Conservation (phyloP, 2,113 vertebrate genomes). For the Rousettus leschenaultii region DNA sequence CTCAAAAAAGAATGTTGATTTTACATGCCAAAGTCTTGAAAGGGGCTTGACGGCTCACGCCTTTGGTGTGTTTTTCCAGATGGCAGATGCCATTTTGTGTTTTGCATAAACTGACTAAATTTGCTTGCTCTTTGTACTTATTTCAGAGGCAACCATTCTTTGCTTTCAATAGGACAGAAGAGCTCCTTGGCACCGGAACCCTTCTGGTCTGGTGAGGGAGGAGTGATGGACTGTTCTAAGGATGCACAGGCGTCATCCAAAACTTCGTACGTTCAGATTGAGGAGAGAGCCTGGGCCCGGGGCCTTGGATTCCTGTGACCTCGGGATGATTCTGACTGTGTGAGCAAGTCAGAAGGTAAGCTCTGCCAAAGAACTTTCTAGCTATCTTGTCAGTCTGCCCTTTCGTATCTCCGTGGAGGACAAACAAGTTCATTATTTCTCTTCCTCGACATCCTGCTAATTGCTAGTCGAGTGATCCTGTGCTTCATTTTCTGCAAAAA, state of each 20-base stretch:
- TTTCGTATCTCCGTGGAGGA: neutral
- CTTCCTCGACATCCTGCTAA: neutral
- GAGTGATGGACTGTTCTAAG: conserved; percentile 76
- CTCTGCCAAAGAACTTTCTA: neutral
- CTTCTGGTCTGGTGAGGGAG: conserved; percentile 77
- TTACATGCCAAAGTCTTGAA: conserved; percentile 85
- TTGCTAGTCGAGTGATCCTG: neutral
- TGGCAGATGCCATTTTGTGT: conserved; percentile 86
- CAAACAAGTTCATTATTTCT: neutral
- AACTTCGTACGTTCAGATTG: conserved; percentile 41
- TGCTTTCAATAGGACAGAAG: conserved; percentile 84
- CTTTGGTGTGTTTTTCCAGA: conserved; percentile 84
- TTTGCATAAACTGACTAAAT: conserved; percentile 87
- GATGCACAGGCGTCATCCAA: conserved; percentile 61
- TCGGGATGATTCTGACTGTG: neutral
- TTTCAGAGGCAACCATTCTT: conserved; percentile 84
- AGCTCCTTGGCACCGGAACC: conserved; percentile 80
- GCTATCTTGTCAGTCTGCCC: neutral
- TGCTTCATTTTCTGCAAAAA: neutral
- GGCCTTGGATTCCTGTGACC: neutral
- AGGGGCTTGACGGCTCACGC: conserved; percentile 81
- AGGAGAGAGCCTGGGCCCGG: conserved; percentile 15
- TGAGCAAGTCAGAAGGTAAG: neutral
- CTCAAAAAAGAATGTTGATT: conserved; percentile 80
- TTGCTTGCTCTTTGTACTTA: conserved; percentile 86